A percentile compares a stretch with the other conserved stretches of the same genome.
Conservation (phyloP, 2,797 vertebrate genomes). For the Anniella stebbinsi region DNA sequence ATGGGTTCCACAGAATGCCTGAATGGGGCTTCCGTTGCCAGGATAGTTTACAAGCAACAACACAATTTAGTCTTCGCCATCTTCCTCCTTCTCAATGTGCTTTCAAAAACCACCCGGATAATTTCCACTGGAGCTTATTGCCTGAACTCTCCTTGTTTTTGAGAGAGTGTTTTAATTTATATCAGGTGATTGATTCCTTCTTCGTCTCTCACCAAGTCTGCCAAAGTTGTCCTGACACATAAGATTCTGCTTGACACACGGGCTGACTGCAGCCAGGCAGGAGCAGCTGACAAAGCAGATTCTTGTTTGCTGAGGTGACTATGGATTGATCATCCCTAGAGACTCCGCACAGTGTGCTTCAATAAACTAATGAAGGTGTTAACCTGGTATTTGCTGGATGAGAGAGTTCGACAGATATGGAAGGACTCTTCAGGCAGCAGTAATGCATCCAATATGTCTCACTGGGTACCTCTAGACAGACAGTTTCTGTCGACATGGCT, state of each 20-base stretch:
- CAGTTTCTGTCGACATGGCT: too few species aligned
- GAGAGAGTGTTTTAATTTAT: not conserved
- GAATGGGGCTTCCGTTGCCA: not conserved
- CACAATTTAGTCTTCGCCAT: not conserved
- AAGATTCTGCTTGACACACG: not conserved
- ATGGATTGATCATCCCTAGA: constrained; percentile 5
- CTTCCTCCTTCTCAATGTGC: not conserved
- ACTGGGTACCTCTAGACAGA: too few species aligned
- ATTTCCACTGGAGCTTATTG: not conserved
- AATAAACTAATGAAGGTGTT: not conserved
- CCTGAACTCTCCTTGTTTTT: not conserved
- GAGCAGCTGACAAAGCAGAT: constrained; percentile 24
- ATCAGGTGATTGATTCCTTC: not conserved
- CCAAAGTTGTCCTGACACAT: not conserved
- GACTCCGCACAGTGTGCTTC: not conserved
- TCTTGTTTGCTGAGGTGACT: not conserved
- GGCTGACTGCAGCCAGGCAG: not conserved
- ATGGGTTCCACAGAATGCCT: not conserved
- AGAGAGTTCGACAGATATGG: not conserved
- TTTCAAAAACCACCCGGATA: not conserved
- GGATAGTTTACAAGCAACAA: not conserved
- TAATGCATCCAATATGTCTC: not conserved
- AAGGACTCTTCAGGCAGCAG: not conserved
- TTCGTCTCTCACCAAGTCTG: not conserved
- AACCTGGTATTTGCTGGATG: not conserved